A percentile compares a stretch with the other conserved stretches of the same genome.
Evolutionary conservation across 2,113 vertebrate genomes (phyloP).

Genomic region (Percina caprodes): DNA sequence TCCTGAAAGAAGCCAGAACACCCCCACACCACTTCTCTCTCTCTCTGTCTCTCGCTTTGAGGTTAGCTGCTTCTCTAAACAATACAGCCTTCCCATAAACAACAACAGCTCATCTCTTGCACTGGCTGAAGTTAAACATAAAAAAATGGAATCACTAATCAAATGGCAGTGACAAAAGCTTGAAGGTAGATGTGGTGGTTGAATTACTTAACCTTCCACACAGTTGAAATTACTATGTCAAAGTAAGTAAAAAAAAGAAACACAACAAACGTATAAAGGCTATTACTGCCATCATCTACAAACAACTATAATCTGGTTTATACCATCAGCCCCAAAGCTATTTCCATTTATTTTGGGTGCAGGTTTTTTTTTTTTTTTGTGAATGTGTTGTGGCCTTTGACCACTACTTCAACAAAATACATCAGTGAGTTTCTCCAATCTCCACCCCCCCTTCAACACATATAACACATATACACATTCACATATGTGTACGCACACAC

Average conservation of each 20-base stretch:
- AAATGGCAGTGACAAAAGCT: constrained; percentile 27
- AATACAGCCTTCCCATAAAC: constrained; percentile 48
- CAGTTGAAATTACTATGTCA: constrained; percentile 66
- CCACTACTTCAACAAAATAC: constrained; percentile 60
- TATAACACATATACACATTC: constrained; percentile 34
- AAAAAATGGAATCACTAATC: constrained; percentile 44
- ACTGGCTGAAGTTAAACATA: constrained; percentile 42
- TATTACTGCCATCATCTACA: constrained; percentile 63
- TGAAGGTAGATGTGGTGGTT: constrained; percentile 35
- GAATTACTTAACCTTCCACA: constrained; percentile 68
- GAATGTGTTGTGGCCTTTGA: constrained; percentile 59
- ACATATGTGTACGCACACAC: background rate
- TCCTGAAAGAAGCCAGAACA: constrained; percentile 65
- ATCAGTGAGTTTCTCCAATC: constrained; percentile 54
- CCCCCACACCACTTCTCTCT: constrained; percentile 16
- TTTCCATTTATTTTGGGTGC: constrained; percentile 67
- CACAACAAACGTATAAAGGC: constrained; percentile 68
- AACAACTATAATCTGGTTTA: constrained; percentile 75
- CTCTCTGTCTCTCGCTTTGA: constrained; percentile 15
- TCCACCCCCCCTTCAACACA: constrained; percentile 14
- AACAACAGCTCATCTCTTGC: constrained; percentile 42
- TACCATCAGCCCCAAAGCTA: constrained; percentile 57
- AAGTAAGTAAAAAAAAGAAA: constrained; percentile 52
- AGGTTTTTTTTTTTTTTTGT: constrained; percentile 15
- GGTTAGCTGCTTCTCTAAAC: constrained; percentile 51